phyloP scores from a whole-genome alignment of 2,888 invertebrate genomes.

The Oligia strigilis region DNA sequence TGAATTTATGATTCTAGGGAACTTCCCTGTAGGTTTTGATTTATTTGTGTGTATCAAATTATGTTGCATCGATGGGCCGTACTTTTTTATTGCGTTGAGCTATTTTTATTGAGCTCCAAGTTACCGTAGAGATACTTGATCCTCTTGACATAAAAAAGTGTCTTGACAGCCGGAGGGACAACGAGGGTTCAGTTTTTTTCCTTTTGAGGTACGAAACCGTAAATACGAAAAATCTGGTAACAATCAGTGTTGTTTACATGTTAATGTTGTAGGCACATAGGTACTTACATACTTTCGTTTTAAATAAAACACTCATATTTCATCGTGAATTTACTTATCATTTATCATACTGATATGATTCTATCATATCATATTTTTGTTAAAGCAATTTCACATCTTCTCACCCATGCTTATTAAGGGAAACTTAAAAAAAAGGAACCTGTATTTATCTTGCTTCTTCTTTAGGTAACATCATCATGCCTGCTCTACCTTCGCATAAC shows the following conservation, averaged over 20 bases:
- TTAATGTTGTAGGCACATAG: no score
- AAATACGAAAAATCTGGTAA: no score
- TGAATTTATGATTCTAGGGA: no score
- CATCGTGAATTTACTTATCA: not conserved
- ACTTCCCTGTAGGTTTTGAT: no score
- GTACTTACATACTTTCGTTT: not conserved
- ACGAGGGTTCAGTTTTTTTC: no score
- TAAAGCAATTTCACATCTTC: not conserved
- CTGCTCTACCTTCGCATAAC: conserved; percentile 17
- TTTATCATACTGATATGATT: not conserved
- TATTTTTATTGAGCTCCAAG: not conserved
- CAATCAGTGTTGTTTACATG: not conserved
- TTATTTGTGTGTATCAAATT: no score
- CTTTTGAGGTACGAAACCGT: not conserved
- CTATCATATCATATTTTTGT: not conserved
- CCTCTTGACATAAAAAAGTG: no score
- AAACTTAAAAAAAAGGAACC: not conserved
- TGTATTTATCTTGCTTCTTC: not conserved
- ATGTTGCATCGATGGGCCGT: no score
- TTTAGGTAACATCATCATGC: not conserved
- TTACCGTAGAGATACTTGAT: not conserved
- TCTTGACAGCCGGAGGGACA: no score
- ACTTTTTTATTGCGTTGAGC: no score
- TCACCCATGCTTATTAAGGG: not conserved
- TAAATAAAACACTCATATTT: not conserved